phyloP scores from a whole-genome alignment of 2,113 vertebrate species.

The Empidonax traillii region DNA sequence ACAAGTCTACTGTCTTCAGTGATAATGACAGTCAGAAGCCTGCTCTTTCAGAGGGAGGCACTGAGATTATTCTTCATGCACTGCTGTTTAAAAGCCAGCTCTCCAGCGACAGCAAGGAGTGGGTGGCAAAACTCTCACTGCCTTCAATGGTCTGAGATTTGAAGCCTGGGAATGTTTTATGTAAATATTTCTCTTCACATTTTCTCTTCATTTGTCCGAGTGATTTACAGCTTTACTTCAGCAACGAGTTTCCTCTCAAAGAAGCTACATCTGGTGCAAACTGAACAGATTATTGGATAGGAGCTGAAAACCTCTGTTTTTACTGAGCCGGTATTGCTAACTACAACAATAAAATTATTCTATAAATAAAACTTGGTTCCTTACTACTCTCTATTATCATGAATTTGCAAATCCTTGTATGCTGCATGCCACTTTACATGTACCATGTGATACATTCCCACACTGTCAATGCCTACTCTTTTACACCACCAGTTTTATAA shows the following conservation, averaged over 20 bases:
- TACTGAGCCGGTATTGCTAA: neutral
- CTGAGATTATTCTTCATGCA: constrained; percentile 16
- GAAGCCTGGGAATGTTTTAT: constrained; percentile 17
- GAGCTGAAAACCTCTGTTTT: neutral
- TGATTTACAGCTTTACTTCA: constrained; percentile 40
- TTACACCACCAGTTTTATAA: constrained; percentile 21
- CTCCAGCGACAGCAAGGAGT: neutral
- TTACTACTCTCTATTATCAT: neutral
- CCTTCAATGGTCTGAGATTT: constrained; percentile 39
- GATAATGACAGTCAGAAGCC: constrained; percentile 41
- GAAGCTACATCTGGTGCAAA: neutral
- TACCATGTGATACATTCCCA: neutral
- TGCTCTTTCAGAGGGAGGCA: constrained; percentile 48
- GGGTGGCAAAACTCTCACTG: constrained; percentile 36
- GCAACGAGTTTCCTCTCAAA: neutral
- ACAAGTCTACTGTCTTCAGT: constrained; percentile 37
- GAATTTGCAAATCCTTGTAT: constrained; percentile 19
- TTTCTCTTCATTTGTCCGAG: constrained; percentile 46
- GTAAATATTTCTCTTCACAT: constrained; percentile 58
- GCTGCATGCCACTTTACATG: neutral
- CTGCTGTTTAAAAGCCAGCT: constrained; percentile 20
- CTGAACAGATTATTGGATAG: neutral
- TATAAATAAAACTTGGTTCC: neutral
- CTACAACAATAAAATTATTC: neutral
- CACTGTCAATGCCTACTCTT: neutral